Percentiles rank a stretch among this genome's conserved stretches.
Conservation (phyloP, 2,888 invertebrate genomes). For the Leptura quadrifasciata region DNA sequence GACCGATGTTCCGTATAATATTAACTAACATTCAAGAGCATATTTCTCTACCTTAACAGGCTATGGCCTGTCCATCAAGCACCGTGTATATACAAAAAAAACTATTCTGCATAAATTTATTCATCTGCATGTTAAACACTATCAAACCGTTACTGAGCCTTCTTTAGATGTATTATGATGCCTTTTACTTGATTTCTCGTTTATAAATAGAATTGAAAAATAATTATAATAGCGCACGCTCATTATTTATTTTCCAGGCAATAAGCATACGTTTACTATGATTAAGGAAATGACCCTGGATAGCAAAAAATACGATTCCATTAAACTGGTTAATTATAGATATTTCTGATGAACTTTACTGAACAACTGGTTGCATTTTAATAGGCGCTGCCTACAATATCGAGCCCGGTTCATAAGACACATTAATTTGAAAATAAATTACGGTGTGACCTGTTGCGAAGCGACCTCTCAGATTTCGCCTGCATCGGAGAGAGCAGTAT, state of each 20-base stretch:
- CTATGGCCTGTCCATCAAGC: too few species aligned
- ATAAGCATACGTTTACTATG: not conserved
- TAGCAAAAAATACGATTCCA: not conserved
- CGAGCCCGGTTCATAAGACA: slow-evolving; percentile 15
- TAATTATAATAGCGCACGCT: not conserved
- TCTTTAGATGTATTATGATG: too few species aligned
- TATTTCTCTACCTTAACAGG: too few species aligned
- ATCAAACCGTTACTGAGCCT: too few species aligned
- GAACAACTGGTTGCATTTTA: slow-evolving; percentile 17
- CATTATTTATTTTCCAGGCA: not conserved
- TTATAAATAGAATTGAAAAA: not conserved
- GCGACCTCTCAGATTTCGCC: slow-evolving; percentile 11
- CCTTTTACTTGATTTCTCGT: not conserved
- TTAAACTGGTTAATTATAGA: slow-evolving; percentile 23
- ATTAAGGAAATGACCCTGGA: not conserved
- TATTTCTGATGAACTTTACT: slow-evolving; percentile 31
- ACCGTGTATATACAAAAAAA: too few species aligned
- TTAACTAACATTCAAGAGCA: too few species aligned
- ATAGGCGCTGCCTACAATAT: slow-evolving; percentile 12
- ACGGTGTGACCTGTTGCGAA: slow-evolving; percentile 9
- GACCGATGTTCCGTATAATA: too few species aligned
- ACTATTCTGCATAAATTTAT: too few species aligned
- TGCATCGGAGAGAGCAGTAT: not conserved
- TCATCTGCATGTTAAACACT: too few species aligned
- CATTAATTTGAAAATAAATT: slow-evolving; percentile 26